Evolutionary conservation across 2,888 invertebrate species (phyloP).

Genomic region (Eristalinus aeneus): DNA sequence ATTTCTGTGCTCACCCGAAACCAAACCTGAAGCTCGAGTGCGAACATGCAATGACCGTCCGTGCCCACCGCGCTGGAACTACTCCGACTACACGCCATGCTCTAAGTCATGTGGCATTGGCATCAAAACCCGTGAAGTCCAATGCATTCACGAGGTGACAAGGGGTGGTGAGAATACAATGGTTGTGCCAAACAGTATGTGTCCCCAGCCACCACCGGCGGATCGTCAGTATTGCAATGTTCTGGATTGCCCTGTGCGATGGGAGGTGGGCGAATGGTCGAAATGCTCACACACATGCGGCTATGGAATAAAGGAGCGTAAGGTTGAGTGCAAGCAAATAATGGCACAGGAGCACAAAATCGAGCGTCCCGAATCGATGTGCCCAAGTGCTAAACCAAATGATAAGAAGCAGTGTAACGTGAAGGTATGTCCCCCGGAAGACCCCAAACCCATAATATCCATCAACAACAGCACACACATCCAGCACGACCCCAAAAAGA

Average conservation of each 20-base stretch:
- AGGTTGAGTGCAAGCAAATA: slow-evolving; percentile 93
- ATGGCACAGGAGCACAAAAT: slow-evolving; percentile 96
- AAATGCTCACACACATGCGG: slow-evolving; percentile 97
- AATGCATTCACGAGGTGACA: slow-evolving; percentile 85
- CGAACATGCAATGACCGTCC: slow-evolving; percentile 96
- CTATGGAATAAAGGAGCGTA: slow-evolving; percentile 91
- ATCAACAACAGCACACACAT: slow-evolving; percentile 91
- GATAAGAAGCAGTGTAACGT: slow-evolving; percentile 92
- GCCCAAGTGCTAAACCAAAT: slow-evolving; percentile 88
- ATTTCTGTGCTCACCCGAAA: slow-evolving; percentile 91
- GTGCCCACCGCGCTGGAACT: slow-evolving; percentile 97
- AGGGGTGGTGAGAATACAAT: slow-evolving; percentile 94
- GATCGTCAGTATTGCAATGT: slow-evolving; percentile 96
- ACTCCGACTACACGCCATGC: slow-evolving; percentile 93
- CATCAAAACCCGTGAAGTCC: slow-evolving; percentile 91
- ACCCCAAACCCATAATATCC: slow-evolving; percentile 88
- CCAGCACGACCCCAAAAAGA: slow-evolving; percentile 90
- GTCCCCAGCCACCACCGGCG: slow-evolving; percentile 93
- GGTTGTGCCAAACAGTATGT: slow-evolving; percentile 94
- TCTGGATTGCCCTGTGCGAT: slow-evolving; percentile 94
- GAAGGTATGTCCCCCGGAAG: slow-evolving; percentile 88
- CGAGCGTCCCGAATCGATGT: slow-evolving; percentile 88
- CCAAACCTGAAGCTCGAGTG: slow-evolving; percentile 93
- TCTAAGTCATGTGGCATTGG: slow-evolving; percentile 97
- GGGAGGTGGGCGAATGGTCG: slow-evolving; percentile 94